Percentiles rank a stretch among this genome's conserved stretches.
phyloP scores from a whole-genome alignment of 1,140 invertebrate species.

The Zaprionus gabonicus region DNA sequence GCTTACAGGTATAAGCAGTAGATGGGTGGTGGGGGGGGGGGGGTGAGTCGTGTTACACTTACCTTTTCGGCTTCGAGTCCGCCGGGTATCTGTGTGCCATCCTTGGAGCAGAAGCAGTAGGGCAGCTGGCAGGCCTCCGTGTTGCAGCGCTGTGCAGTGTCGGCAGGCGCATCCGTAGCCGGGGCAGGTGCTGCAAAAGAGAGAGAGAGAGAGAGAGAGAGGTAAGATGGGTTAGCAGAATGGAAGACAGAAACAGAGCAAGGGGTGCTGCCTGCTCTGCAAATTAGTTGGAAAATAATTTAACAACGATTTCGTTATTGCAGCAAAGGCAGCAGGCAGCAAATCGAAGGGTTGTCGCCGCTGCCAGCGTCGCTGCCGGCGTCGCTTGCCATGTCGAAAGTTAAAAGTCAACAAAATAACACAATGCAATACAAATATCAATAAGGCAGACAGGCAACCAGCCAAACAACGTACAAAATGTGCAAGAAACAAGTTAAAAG shows the following conservation, averaged over 20 bases:
- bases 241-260: background rate
- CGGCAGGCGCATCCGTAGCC: slow-evolving; percentile 91
- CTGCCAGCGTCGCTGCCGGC: background rate
- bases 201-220: background rate
- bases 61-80: slow-evolving; percentile 92
- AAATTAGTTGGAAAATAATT: slow-evolving; percentile 69
- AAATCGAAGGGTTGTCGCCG: slow-evolving; percentile 17
- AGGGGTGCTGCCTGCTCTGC: background rate
- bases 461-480: slow-evolving; percentile 59
- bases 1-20: background rate
- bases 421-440: slow-evolving; percentile 78
- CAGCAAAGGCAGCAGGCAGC: slow-evolving; percentile 11
- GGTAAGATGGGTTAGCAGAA: slow-evolving; percentile 8
- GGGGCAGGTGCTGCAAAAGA: slow-evolving; percentile 89
- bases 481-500: slow-evolving; percentile 78
- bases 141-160: slow-evolving; percentile 92
- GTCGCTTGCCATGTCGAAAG: slow-evolving; percentile 47
- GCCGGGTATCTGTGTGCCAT: slow-evolving; percentile 94
- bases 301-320: slow-evolving; percentile 70
- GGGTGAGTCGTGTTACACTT: slow-evolving; percentile 66
- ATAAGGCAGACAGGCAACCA: slow-evolving; percentile 49
- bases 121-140: slow-evolving; percentile 91
- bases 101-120: slow-evolving; percentile 96
- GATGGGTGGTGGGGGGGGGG: background rate
- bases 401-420: slow-evolving; percentile 71